phyloP scores from a whole-genome alignment of 2,113 vertebrate genomes.

The Limnothrissa miodon region DNA sequence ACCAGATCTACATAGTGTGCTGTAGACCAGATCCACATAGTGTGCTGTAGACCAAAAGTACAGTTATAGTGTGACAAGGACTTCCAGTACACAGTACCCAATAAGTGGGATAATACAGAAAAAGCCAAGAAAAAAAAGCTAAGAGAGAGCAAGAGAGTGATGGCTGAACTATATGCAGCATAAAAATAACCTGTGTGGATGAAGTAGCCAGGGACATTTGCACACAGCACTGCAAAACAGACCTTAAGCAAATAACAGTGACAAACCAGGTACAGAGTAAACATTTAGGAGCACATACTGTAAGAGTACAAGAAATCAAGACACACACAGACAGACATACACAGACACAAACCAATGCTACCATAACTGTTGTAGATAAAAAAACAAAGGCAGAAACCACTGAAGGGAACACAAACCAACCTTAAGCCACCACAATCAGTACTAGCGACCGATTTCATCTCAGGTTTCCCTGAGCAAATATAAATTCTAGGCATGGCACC shows the following conservation, averaged over 20 bases:
- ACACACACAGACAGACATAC: neutral
- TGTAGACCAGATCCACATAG: neutral
- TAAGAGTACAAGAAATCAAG: neutral
- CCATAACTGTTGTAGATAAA: slow-evolving; percentile 20
- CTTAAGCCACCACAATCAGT: neutral
- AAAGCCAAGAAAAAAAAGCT: neutral
- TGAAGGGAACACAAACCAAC: neutral
- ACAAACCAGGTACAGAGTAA: neutral
- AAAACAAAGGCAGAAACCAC: neutral
- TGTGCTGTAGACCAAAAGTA: neutral
- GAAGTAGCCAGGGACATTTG: neutral
- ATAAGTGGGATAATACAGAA: neutral
- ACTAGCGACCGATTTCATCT: neutral
- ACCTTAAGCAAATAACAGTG: neutral
- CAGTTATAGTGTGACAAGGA: too few species aligned
- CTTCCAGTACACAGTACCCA: neutral
- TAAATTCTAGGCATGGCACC: neutral
- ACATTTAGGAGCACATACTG: slow-evolving; percentile 18
- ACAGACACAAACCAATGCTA: neutral
- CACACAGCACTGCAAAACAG: neutral
- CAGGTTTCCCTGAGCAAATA: neutral
- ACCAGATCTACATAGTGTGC: neutral
- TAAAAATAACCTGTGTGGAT: neutral
- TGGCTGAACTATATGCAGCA: neutral
- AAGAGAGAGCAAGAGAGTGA: slow-evolving; percentile 9